Evolutionary conservation across 2,113 vertebrate genomes (phyloP).

Genomic region (Polyodon spathula): DNA sequence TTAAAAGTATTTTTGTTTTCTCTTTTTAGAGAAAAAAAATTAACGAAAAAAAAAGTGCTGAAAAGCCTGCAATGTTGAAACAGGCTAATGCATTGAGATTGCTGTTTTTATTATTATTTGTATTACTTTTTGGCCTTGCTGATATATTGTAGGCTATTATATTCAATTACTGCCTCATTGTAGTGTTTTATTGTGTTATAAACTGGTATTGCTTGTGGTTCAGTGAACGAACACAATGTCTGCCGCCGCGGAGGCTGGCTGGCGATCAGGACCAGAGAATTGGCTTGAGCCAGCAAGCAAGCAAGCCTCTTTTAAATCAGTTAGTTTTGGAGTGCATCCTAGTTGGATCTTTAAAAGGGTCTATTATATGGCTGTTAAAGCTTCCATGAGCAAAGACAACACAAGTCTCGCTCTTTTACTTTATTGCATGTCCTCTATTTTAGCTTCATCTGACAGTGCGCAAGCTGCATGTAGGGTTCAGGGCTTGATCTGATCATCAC

Average conservation of each 20-base stretch:
- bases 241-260: conserved; percentile 60
- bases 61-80: too few relatives aligned
- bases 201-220: conserved; percentile 82
- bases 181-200: conserved; percentile 86
- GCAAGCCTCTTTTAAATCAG: conserved; percentile 54
- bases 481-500: too few relatives aligned
- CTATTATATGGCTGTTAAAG: conserved; percentile 70
- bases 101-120: neutral
- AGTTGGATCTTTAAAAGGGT: conserved; percentile 62
- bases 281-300: conserved; percentile 58
- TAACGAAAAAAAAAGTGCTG: too few relatives aligned
- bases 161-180: conserved; percentile 85
- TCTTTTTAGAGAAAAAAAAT: too few relatives aligned
- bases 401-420: conserved; percentile 48
- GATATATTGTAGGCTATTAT: conserved; percentile 71
- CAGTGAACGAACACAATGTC: conserved; percentile 80
- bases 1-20: too few relatives aligned
- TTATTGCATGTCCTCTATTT: conserved; percentile 39
- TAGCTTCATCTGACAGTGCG: too few relatives aligned
- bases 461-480: too few relatives aligned
- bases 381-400: conserved; percentile 51
- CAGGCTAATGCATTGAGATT: conserved; percentile 11
- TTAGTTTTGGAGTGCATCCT: conserved; percentile 75
- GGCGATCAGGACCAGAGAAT: conserved; percentile 48
- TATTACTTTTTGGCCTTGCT: conserved; percentile 43